Base-by-base conservation (phyloP, 1,140 invertebrate species). In the Solenopsis fugax region DNA sequence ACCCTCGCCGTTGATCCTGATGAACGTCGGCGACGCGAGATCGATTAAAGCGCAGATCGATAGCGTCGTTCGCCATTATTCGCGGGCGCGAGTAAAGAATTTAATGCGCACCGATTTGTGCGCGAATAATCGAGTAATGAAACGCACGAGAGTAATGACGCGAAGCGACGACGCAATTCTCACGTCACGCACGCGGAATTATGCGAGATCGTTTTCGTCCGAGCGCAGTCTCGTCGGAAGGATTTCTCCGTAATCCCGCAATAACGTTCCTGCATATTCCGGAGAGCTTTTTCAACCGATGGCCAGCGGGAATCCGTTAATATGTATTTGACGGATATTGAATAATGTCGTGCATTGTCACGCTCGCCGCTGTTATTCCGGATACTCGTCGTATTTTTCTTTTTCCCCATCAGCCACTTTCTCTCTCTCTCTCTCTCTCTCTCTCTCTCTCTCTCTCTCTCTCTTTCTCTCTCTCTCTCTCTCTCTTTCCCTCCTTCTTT, bases 11-110 rank as follows among this genome's bases (percentile, higher is more conserved):
- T 50, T 87, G 89, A 89, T 84, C 65, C 84, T 87, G 85, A 89
- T 84, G 72, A 87, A 90, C 85, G 77, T 88, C 77, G 64, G 54
- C 56, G 34, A 52, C 34, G 24, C 67, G 56, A 82, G 85, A 89
- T 89, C 82, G 84, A 89, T 89, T 75, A 71, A 86, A 89, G 56
- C 62, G 62, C 58, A 34, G 64, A 87, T 82, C 76, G 77, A 75
- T 58, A 50, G 29, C 58, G 73, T 82, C 65, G 62, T 64, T 24
- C 18, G 24, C 7, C 10, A 29, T 78, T 48, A 3, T 2, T 0
- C 29, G 41, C 62, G 34, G 2, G 37, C 7, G 10, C 56, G 21
- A 29, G 18, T 18, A 71, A 81, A 54, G 77, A 54, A 54, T 54
- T 54, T 41, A 71, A 81, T 69, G 21, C 45, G 37, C 9, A 29